Conservation (phyloP, 2,888 invertebrate genomes). For the Spisula subtruncata region DNA sequence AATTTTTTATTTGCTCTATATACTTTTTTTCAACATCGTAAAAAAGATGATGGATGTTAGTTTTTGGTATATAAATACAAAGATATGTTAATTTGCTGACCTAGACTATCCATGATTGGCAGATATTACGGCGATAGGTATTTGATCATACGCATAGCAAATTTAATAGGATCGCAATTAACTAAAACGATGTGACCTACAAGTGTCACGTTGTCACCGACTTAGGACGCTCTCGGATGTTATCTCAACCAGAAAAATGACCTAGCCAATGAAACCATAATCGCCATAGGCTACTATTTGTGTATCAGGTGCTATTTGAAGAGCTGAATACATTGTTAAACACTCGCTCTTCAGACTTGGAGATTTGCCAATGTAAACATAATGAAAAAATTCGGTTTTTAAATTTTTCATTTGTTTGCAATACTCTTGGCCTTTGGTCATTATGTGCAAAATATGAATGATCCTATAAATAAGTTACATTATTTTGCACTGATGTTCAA, state of each 20-base stretch:
- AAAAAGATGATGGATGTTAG: slow-evolving; percentile 1
- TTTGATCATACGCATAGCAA: slow-evolving; percentile 26
- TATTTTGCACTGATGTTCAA: neutral
- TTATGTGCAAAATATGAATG: slow-evolving; percentile 29
- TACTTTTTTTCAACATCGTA: too few relatives aligned
- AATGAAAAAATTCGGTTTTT: slow-evolving; percentile 6
- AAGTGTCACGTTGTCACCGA: slow-evolving; percentile 41
- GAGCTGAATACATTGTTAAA: slow-evolving; percentile 35
- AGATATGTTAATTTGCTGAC: slow-evolving; percentile 11
- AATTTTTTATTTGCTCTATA: too few relatives aligned
- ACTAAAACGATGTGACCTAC: slow-evolving; percentile 33
- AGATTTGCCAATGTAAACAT: slow-evolving; percentile 45
- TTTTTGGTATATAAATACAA: neutral
- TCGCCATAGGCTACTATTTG: slow-evolving; percentile 59
- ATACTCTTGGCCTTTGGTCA: slow-evolving; percentile 41
- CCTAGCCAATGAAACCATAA: slow-evolving; percentile 49
- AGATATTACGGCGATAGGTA: slow-evolving; percentile 7
- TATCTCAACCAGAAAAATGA: slow-evolving; percentile 42
- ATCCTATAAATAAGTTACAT: neutral
- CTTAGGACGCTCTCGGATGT: slow-evolving; percentile 1
- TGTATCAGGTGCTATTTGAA: slow-evolving; percentile 32
- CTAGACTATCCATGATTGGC: slow-evolving; percentile 1
- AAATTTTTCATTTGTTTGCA: neutral
- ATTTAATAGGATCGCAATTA: slow-evolving; percentile 22
- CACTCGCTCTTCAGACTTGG: slow-evolving; percentile 12